A percentile compares a stretch with the other conserved stretches of the same genome.
phyloP scores from a whole-genome alignment of 2,797 vertebrate genomes.

The Tolypeutes matacus region DNA sequence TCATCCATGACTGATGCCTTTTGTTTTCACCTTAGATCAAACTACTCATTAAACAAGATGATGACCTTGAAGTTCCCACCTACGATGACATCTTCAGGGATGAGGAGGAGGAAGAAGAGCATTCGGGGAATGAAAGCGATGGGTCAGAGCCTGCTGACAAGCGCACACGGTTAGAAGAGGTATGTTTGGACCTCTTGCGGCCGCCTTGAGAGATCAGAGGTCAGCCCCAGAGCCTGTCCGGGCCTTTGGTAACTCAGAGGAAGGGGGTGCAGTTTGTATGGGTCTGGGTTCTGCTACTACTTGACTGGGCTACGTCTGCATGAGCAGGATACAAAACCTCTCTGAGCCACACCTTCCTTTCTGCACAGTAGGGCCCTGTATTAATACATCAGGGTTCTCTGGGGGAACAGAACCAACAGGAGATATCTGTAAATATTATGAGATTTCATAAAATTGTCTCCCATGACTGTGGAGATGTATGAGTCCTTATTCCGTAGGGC shows the following conservation, averaged over 20 bases:
- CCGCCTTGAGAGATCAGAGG: not conserved
- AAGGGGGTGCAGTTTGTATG: not conserved
- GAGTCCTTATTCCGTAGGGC: too few relatives aligned
- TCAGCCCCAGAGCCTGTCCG: not conserved
- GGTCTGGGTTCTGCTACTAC: not conserved
- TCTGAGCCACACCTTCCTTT: not conserved
- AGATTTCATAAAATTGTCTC: too few relatives aligned
- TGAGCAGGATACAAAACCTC: not conserved
- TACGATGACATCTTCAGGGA: conserved; percentile 98
- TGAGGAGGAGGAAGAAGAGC: conserved; percentile 90
- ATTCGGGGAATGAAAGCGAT: conserved; percentile 93
- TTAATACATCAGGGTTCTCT: too few relatives aligned
- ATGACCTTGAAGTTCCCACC: conserved; percentile 94
- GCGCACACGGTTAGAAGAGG: conserved; percentile 95
- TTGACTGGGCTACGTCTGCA: not conserved
- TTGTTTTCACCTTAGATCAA: conserved; percentile 77
- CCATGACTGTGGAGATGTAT: too few relatives aligned
- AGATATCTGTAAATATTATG: too few relatives aligned
- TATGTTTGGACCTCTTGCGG: conserved; percentile 41
- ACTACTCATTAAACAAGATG: conserved; percentile 95
- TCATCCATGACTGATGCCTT: not conserved
- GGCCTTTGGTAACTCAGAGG: not conserved
- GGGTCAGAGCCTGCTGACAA: conserved; percentile 95
- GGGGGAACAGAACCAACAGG: too few relatives aligned
- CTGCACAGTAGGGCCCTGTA: not conserved